Conservation (phyloP, 1,140 invertebrate genomes). For the Hyphantria cunea region DNA sequence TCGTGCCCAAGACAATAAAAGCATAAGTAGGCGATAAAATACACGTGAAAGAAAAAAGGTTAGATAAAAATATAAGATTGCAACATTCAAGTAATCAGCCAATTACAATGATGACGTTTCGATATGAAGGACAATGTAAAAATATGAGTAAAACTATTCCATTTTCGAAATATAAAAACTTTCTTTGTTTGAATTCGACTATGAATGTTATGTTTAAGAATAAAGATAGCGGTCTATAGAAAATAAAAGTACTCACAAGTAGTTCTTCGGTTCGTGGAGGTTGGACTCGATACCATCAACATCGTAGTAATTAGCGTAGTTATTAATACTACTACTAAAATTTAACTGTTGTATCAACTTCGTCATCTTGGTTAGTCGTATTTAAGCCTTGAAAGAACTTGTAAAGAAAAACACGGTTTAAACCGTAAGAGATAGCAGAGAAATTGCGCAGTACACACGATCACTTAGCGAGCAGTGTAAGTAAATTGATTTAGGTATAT, state of each 20-base stretch:
- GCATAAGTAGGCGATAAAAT: slow-evolving; percentile 5
- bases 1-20: background rate
- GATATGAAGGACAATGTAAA: slow-evolving; percentile 26
- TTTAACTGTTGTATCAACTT: slow-evolving; percentile 79
- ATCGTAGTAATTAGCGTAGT: slow-evolving; percentile 62
- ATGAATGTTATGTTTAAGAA: slow-evolving; percentile 11
- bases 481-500: slow-evolving; percentile 35
- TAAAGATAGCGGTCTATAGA: slow-evolving; percentile 14
- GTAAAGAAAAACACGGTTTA: slow-evolving; percentile 65
- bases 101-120: slow-evolving; percentile 40
- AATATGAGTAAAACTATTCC: slow-evolving; percentile 1
- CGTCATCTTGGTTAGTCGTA: slow-evolving; percentile 76
- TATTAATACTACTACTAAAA: slow-evolving; percentile 77
- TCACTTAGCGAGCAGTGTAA: slow-evolving; percentile 33
- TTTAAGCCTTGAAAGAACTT: slow-evolving; percentile 70
- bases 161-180: slow-evolving; percentile 1
- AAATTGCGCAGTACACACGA: slow-evolving; percentile 61
- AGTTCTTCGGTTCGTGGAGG: slow-evolving; percentile 46
- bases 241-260: slow-evolving; percentile 56
- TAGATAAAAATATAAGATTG: slow-evolving; percentile 27
- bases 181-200: background rate
- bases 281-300: slow-evolving; percentile 59
- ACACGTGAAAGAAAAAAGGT: slow-evolving; percentile 21
- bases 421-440: slow-evolving; percentile 47
- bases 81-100: slow-evolving; percentile 29